A percentile compares a stretch with the other conserved stretches of the same genome.
These are phyloP conservation scores for Chamaetylas fuelleborni DNA, from an alignment of 2,113 vertebrate species.

Conservation along the genomic window DNA sequence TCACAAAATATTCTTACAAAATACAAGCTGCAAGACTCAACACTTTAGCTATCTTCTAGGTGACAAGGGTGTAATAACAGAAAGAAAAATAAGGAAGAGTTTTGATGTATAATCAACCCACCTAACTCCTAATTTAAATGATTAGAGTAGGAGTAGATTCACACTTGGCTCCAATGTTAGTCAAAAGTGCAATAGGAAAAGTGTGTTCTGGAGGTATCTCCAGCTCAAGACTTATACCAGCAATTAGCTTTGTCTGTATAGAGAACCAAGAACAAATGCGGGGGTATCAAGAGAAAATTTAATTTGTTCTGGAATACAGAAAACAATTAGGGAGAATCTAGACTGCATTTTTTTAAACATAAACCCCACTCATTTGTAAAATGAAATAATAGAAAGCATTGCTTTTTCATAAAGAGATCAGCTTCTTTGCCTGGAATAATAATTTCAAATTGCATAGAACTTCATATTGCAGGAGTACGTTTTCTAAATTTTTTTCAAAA, in stretches of 20 bases:
- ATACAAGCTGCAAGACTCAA: background rate
- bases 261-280: background rate
- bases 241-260: background rate
- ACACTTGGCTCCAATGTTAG: background rate
- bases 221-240: background rate
- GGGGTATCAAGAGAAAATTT: background rate
- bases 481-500: background rate
- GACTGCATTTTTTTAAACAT: background rate
- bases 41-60: background rate
- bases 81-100: conserved; percentile 30
- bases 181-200: background rate
- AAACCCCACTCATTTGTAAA: background rate
- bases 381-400: background rate
- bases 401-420: background rate
- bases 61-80: background rate
- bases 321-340: background rate
- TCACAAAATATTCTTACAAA: background rate
- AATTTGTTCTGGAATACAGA: background rate
- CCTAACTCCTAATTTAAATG: conserved; percentile 21
- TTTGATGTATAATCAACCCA: conserved; percentile 2
- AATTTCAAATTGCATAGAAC: background rate
- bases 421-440: background rate
- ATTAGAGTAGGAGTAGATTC: conserved; percentile 24
- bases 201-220: background rate
- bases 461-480: background rate